These are phyloP conservation scores for Xanthia icteritia DNA, from an alignment of 2,888 invertebrate genomes.

Conservation along the genomic window DNA sequence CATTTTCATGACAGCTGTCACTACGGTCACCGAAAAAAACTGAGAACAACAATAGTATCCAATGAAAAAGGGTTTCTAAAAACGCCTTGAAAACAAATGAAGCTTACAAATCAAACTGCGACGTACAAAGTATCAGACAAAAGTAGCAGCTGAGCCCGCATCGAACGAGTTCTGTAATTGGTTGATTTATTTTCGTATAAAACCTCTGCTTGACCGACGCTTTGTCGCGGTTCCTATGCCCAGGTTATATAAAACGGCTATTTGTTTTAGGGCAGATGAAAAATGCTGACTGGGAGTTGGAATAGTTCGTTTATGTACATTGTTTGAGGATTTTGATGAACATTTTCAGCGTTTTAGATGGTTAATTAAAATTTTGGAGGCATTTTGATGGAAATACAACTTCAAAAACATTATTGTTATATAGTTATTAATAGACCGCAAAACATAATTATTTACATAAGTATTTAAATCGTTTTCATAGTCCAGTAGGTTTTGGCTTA, in stretches of 20 bases:
- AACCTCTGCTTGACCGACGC: conserved; percentile 36
- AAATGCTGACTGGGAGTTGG: conserved; percentile 6
- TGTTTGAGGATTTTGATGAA: background rate
- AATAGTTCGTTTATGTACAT: conserved; percentile 7
- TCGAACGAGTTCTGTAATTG: conserved; percentile 40
- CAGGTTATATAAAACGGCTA: conserved; percentile 23
- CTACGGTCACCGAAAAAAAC: no score
- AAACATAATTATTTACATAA: background rate
- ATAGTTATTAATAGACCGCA: background rate
- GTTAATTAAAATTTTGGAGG: background rate
- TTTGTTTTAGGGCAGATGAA: conserved; percentile 8
- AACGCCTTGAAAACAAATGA: conserved; percentile 13
- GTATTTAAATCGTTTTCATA: background rate
- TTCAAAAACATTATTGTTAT: background rate
- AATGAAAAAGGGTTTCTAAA: background rate
- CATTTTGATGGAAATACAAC: background rate
- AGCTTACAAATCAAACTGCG: conserved; percentile 39
- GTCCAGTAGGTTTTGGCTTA: background rate
- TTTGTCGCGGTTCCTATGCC: conserved; percentile 18
- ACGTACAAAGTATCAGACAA: conserved; percentile 22
- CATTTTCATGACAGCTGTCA: no score
- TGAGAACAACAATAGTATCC: background rate
- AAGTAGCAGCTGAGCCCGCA: conserved; percentile 51
- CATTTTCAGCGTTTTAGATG: background rate
- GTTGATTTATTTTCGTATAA: conserved; percentile 45